phyloP scores from a whole-genome alignment of 2,113 vertebrate species.

The Nothoprocta perdicaria region DNA sequence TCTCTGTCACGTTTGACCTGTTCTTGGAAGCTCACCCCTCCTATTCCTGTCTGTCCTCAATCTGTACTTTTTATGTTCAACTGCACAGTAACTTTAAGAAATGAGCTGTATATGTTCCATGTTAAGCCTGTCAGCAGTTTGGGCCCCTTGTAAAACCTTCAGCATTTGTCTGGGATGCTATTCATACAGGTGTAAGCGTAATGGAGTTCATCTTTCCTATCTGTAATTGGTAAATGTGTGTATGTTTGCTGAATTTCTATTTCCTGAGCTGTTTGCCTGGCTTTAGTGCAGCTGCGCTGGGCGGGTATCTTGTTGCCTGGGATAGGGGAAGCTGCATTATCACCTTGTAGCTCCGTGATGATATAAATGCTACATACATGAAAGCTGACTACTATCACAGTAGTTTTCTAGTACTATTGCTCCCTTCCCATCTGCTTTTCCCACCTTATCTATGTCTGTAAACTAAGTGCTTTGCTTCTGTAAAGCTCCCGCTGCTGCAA shows the following conservation, averaged over 20 bases:
- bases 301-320: not conserved
- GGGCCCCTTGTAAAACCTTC: not conserved
- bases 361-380: not conserved
- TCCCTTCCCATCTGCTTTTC: not conserved
- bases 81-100: not conserved
- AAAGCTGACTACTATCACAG: no score
- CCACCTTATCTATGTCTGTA: not conserved
- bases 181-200: not conserved
- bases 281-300: not conserved
- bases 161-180: fast-evolving
- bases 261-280: not conserved
- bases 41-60: not conserved
- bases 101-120: not conserved
- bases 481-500: not conserved
- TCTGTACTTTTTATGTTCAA: not conserved
- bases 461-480: not conserved
- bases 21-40: not conserved
- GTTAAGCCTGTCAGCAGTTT: not conserved
- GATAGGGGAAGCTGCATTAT: not conserved
- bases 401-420: not conserved
- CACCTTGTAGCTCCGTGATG: not conserved
- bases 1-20: fast-evolving
- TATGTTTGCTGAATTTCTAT: not conserved
- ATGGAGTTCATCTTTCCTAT: not conserved
- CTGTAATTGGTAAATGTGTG: not conserved